Evolutionary conservation across 2,888 invertebrate species (phyloP).

Genomic region (Koerneria pararmatus): DNA sequence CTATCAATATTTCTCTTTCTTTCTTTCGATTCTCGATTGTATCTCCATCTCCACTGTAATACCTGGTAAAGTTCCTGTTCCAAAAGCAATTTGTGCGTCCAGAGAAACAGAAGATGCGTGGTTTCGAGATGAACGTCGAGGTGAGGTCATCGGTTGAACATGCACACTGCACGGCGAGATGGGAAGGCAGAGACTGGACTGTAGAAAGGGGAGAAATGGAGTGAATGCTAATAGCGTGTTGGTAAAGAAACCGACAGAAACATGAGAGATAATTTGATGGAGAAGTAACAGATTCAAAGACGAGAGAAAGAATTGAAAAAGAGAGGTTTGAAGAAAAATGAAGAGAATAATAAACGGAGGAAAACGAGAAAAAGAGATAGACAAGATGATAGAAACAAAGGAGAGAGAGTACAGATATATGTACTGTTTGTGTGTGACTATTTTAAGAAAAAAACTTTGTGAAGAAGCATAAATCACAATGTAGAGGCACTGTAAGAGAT

Average conservation of each 20-base stretch:
- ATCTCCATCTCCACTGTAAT: neutral
- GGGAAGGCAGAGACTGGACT: neutral
- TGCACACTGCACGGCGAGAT: neutral
- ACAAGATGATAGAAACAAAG: no score
- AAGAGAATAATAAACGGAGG: no score
- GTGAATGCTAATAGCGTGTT: no score
- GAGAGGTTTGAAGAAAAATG: neutral
- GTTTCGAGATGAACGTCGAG: slow-evolving; percentile 22
- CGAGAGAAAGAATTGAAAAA: neutral
- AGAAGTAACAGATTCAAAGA: neutral
- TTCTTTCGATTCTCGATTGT: neutral
- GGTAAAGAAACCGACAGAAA: neutral
- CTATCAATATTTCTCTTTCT: neutral
- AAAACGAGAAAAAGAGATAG: no score
- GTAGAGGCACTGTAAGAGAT: no score
- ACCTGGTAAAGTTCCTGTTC: neutral
- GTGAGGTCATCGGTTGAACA: slow-evolving; percentile 20
- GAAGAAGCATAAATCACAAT: no score
- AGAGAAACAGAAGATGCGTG: slow-evolving; percentile 18
- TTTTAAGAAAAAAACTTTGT: no score
- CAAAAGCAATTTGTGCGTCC: neutral
- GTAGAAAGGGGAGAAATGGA: neutral
- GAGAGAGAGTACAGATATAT: no score
- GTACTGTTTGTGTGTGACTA: no score
- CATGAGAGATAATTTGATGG: neutral